Conservation (phyloP, 2,888 invertebrate genomes). For the Drosophila neotestacea region DNA sequence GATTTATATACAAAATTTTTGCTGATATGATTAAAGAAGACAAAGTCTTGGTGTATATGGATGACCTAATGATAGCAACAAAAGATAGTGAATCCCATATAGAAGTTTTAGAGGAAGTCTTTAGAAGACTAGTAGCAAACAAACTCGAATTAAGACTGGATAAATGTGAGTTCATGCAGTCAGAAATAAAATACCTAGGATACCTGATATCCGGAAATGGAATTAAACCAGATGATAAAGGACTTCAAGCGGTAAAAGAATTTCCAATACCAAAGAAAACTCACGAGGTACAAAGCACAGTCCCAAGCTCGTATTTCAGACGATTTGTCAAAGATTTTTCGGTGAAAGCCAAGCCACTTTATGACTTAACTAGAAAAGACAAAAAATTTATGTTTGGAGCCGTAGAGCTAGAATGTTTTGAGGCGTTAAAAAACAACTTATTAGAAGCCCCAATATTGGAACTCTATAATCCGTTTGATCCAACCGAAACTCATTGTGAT, state of each 20-base stretch:
- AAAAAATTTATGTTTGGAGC: conserved; percentile 20
- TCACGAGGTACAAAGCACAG: conserved; percentile 17
- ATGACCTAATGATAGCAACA: background rate
- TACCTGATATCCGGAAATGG: conserved; percentile 15
- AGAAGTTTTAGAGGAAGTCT: too few relatives aligned
- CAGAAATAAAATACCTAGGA: conserved; percentile 22
- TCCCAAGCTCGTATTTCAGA: conserved; percentile 41
- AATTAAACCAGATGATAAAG: conserved; percentile 25
- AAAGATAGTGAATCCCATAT: too few relatives aligned
- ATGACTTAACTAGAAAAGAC: conserved; percentile 29
- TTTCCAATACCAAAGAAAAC: conserved; percentile 17
- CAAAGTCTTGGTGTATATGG: background rate
- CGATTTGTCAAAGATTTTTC: conserved; percentile 43
- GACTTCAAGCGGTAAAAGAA: conserved; percentile 16
- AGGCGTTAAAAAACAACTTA: conserved; percentile 22
- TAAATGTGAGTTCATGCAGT: conserved; percentile 20
- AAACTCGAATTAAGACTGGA: too few relatives aligned
- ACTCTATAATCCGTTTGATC: conserved; percentile 1
- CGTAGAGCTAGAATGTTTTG: conserved; percentile 19
- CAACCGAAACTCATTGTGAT: background rate
- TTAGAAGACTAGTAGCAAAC: too few relatives aligned
- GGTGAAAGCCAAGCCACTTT: conserved; percentile 29
- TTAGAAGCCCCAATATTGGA: conserved; percentile 30
- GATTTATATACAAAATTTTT: too few relatives aligned
- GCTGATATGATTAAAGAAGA: too few relatives aligned